Base-by-base conservation (phyloP, 2,113 vertebrate species). In the Pavo muticus region DNA sequence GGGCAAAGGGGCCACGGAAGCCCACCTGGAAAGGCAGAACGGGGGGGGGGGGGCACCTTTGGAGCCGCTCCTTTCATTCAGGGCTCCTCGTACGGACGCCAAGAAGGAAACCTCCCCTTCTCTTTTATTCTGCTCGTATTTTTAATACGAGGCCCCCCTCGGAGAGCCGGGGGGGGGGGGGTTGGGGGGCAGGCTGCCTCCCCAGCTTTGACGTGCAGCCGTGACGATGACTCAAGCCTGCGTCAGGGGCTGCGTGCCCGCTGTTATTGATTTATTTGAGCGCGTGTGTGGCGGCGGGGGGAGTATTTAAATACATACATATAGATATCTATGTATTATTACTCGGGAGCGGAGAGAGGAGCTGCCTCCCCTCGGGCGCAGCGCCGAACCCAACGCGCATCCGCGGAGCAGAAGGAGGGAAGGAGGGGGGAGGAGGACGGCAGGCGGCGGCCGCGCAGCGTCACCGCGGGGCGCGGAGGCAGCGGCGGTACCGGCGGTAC, bases 171-270 rank as follows among this genome's bases (percentile, higher is more conserved):
- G 19, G 6, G 48, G 19, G 40, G 18, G 45, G 47, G 9, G 47
- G 20, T 24, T n/a, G 50, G 29, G 76, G 24, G 23, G 24, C 15
- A 29, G 25, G 84, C 65, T 6, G n/a, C 47, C 63, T 50, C 90
- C 93, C 93, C 90, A 45, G 64, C 96, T 93, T 30, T 98, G 98
- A 98, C 96, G 97, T 6, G 94, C 95, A 79, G 89, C 96, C 84
- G 72, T 45, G 50, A 14, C 50, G 81, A 91, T 98, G 97, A 98
- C 97, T 98, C 98, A 98, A 96, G 87, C 97, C 91, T 97, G 97
- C 98, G 98, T 98, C 98, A 98, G 87, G 91, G 44, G 84, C 93
- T 92, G 89, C 89, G 95, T 76, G 89, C 20, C 80, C 80, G 27
- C 85, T 30, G 17, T 30, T 6, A 37, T 35, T 40, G 76, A 42